A percentile compares a stretch with the other conserved stretches of the same genome.
These are phyloP conservation scores for Lepidostoma basale DNA, from an alignment of 1,140 invertebrate species.

Conservation along the genomic window DNA sequence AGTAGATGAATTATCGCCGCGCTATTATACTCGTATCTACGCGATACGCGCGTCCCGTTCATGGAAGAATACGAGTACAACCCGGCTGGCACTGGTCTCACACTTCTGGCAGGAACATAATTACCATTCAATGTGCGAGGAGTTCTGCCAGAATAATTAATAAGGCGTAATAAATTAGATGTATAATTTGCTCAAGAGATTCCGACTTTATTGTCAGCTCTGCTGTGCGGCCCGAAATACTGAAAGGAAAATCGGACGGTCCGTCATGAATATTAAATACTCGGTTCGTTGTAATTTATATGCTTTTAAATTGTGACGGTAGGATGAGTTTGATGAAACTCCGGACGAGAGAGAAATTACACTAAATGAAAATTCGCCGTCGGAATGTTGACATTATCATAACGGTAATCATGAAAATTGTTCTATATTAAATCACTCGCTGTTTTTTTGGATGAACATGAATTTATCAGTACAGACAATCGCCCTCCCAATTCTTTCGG, in stretches of 20 bases:
- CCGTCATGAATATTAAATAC: constrained; percentile 21
- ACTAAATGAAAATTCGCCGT: neutral
- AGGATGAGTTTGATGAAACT: neutral
- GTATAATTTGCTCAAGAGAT: neutral
- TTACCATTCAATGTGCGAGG: too few species aligned
- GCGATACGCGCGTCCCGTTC: too few species aligned
- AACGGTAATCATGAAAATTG: neutral
- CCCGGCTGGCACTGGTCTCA: too few species aligned
- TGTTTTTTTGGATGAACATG: neutral
- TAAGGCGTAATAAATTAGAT: neutral
- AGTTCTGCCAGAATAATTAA: too few species aligned
- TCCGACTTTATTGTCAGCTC: neutral
- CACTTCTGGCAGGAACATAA: too few species aligned
- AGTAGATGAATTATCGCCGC: neutral
- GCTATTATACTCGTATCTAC: too few species aligned
- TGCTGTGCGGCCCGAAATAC: neutral
- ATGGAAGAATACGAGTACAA: too few species aligned
- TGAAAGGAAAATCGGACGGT: constrained; percentile 3
- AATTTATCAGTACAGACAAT: too few species aligned
- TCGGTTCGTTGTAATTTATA: constrained; percentile 9
- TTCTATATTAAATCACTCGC: too few species aligned
- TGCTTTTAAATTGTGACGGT: neutral
- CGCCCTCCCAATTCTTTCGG: too few species aligned
- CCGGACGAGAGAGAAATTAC: neutral
- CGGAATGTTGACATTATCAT: neutral